Conservation (phyloP, 2,113 vertebrate species). For the Leptobrachium leishanense region DNA sequence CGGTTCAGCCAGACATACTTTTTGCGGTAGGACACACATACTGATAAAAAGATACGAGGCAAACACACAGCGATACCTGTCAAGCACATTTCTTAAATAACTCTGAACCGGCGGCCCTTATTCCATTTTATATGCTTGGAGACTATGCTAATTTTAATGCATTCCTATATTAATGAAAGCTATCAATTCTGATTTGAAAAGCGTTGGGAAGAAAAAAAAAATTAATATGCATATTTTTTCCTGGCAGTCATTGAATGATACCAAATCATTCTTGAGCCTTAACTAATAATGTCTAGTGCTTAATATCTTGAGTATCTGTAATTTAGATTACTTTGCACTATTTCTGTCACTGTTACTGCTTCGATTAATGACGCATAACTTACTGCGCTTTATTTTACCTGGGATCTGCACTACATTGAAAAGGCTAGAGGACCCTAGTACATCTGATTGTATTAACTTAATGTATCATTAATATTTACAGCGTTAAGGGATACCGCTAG, state of each 20-base stretch:
- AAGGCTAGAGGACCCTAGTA: conserved; percentile 9
- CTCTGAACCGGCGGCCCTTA: not conserved
- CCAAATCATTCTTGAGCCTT: conserved; percentile 10
- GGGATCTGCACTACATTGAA: conserved; percentile 8
- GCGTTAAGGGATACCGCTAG: conserved; percentile 28
- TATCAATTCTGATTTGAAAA: not conserved
- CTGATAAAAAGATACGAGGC: no score
- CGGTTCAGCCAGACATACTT: no score
- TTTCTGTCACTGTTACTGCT: conserved; percentile 35
- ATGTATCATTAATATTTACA: conserved; percentile 48
- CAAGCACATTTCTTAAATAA: no score
- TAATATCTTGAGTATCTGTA: conserved; percentile 31
- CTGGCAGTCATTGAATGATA: not conserved
- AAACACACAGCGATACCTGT: no score
- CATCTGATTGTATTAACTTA: conserved; percentile 32
- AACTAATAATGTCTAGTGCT: conserved; percentile 31
- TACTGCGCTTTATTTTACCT: conserved; percentile 38
- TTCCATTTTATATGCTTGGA: not conserved
- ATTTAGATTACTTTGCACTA: conserved; percentile 36
- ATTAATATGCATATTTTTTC: conserved; percentile 9
- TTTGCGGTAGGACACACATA: no score
- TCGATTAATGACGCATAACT: conserved; percentile 41
- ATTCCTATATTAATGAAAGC: not conserved
- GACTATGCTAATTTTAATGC: not conserved
- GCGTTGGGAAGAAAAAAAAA: not conserved